Conservation (phyloP, 2,797 vertebrate species). For the Phalanger gymnotis region DNA sequence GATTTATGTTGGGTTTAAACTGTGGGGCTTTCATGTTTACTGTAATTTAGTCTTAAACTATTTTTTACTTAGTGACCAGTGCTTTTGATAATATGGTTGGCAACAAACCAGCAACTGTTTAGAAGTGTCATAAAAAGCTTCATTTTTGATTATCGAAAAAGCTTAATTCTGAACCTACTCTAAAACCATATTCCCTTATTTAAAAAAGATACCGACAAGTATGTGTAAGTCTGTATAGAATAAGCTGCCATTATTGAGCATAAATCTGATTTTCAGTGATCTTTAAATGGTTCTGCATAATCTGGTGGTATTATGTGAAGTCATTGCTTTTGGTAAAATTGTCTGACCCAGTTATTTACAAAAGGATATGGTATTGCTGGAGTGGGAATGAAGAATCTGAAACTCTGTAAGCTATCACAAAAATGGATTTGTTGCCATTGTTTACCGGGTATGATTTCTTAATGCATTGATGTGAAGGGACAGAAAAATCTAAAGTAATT, state of each 20-base stretch:
- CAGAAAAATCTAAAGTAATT: slow-evolving; percentile 90
- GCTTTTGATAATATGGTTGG: slow-evolving; percentile 93
- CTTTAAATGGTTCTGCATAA: slow-evolving; percentile 78
- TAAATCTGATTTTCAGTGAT: slow-evolving; percentile 83
- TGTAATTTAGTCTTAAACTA: slow-evolving; percentile 97
- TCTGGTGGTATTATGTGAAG: slow-evolving; percentile 79
- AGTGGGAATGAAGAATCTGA: slow-evolving; percentile 71
- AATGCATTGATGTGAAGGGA: slow-evolving; percentile 91
- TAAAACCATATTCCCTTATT: slow-evolving; percentile 79
- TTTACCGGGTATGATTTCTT: slow-evolving; percentile 90
- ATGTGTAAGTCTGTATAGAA: slow-evolving; percentile 82
- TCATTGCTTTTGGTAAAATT: slow-evolving; percentile 82
- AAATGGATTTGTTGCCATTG: slow-evolving; percentile 90
- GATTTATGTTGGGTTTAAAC: slow-evolving; percentile 91
- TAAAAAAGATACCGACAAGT: slow-evolving; percentile 78
- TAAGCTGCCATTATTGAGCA: slow-evolving; percentile 82
- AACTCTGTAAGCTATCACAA: slow-evolving; percentile 86
- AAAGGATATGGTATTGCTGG: slow-evolving; percentile 80
- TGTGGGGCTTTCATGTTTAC: slow-evolving; percentile 95
- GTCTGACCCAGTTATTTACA: slow-evolving; percentile 80
- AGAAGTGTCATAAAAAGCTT: slow-evolving; percentile 84
- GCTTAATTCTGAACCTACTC: slow-evolving; percentile 83
- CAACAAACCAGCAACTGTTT: slow-evolving; percentile 91
- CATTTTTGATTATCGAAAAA: slow-evolving; percentile 72
- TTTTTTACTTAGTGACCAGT: slow-evolving; percentile 91